Base-by-base conservation (phyloP, 2,888 invertebrate species). In the Oscheius sp. region DNA sequence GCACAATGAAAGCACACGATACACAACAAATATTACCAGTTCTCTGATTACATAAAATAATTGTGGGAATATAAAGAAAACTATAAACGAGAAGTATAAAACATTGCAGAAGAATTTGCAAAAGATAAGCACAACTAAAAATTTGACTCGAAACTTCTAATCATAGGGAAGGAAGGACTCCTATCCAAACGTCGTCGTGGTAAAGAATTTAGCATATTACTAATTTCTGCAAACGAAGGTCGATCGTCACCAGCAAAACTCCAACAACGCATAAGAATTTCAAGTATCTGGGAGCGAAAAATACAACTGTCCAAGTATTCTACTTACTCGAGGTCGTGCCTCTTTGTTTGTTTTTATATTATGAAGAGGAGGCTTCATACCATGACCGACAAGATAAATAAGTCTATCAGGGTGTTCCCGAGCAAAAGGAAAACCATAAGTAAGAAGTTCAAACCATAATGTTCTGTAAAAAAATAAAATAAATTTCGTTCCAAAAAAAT, bases 361-460 rank as follows among this genome's bases (percentile, higher is more conserved):
- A 72, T 95, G 94, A 74, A 99, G 91, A 35, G 96, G 93, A 89
- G 96, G 96, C 88, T 97, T 97, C 91, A 95, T 93, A 72, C 98
- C 98, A 88, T 94, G 93, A 5, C 98, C 98, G 61, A 97, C 96
- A 89, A 96, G 95, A 95, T 96, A 99, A 87, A 99, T 96, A 76
- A 98, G 93, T 1, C 95, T 93, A 89, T 99, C 97, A 0, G 96
- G 93, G 18, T 95, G 94, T 89, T 73, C 69, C 0, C 29, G 21
- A 5, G 61, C 58, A 21, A 96, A 97, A 1, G 87, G 85, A 59
- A 86, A 84, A 25, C 59, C 63, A 23, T 66, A 69, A 3, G 84
- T 80, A 18, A 86, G 91, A 73, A 99, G 91, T 91, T 99, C 99
- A 90, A 45, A 74, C 66, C 64, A 72, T 16, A 74, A 45, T 13